These are phyloP conservation scores for Cephalopachus bancanus DNA, from an alignment of 2,797 vertebrate species.

Conservation along the genomic window DNA sequence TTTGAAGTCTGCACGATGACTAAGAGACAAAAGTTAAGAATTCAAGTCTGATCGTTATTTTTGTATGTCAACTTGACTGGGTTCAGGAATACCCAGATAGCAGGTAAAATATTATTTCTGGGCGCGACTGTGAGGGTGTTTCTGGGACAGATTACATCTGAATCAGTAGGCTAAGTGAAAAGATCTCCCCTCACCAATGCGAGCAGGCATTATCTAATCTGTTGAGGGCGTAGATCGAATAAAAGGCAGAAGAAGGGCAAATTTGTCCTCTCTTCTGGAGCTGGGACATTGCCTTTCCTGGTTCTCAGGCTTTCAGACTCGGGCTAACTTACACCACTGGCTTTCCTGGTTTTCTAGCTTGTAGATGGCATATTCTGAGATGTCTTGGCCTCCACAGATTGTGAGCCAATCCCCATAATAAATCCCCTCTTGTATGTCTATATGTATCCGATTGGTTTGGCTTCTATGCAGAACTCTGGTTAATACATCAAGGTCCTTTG, in stretches of 20 bases:
- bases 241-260: not conserved
- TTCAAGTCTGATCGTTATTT: not conserved
- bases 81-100: not conserved
- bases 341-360: not conserved
- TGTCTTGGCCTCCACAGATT: not conserved
- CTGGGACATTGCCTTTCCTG: not conserved
- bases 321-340: not conserved
- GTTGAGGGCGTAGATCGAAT: not conserved
- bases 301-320: not conserved
- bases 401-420: not conserved
- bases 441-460: not conserved
- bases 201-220: not conserved
- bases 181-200: not conserved
- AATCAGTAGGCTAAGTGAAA: not conserved
- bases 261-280: not conserved
- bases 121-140: not conserved
- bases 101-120: no score
- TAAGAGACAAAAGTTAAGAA: constrained; percentile 12
- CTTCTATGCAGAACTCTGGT: not conserved
- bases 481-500: not conserved
- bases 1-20: not conserved
- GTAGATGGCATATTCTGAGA: not conserved
- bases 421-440: not conserved
- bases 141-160: not conserved
- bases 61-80: not conserved